Percentiles rank a stretch among this genome's conserved stretches.
Conservation (phyloP, 2,888 invertebrate genomes). For the Agrochola lychnidis region DNA sequence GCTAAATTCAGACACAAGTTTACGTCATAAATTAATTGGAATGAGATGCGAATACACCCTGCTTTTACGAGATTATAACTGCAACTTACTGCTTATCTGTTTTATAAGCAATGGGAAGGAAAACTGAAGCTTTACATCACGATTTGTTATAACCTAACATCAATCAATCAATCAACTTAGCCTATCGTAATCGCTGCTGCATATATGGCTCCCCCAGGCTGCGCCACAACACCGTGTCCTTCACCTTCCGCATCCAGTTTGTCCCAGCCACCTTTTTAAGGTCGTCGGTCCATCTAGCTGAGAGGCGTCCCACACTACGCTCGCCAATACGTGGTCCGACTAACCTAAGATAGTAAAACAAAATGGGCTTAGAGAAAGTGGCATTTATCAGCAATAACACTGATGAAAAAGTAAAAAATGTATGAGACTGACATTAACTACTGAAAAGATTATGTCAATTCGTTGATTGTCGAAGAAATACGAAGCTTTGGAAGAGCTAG, state of each 20-base stretch:
- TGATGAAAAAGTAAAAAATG: not conserved
- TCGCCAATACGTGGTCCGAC: not conserved
- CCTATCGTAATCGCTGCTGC: too few relatives aligned
- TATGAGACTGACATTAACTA: not conserved
- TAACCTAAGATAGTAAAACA: not conserved
- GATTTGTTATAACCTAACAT: not conserved
- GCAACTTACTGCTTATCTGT: not conserved
- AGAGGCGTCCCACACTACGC: too few relatives aligned
- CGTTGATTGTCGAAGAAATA: too few relatives aligned
- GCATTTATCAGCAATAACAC: not conserved
- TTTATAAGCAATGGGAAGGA: not conserved
- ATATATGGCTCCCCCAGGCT: too few relatives aligned
- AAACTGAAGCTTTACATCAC: not conserved
- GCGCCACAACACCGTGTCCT: too few relatives aligned
- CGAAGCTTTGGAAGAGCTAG: not conserved
- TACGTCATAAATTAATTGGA: slow-evolving; percentile 51
- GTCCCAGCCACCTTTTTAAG: too few relatives aligned
- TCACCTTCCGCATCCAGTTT: too few relatives aligned
- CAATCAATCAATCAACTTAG: too few relatives aligned
- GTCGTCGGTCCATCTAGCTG: too few relatives aligned
- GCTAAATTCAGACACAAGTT: slow-evolving; percentile 45
- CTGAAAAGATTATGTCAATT: not conserved
- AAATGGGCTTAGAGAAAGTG: not conserved
- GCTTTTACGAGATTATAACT: not conserved
- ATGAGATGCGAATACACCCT: slow-evolving; percentile 23